phyloP scores from a whole-genome alignment of 2,113 vertebrate species.

The Proteles cristata region DNA sequence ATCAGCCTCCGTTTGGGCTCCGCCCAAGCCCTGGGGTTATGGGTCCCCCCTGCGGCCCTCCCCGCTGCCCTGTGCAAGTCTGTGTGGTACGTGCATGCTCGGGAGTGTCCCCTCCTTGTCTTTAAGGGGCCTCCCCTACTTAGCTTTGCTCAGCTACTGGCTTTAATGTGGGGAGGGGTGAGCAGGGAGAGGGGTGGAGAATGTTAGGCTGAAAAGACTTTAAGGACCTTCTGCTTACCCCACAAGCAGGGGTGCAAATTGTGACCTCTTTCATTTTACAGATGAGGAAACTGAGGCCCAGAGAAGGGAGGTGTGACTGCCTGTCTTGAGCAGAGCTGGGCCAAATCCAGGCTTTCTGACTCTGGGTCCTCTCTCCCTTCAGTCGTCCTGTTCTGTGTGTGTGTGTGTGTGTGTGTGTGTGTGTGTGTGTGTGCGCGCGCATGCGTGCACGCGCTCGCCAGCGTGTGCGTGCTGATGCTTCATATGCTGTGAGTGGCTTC shows the following conservation, averaged over 20 bases:
- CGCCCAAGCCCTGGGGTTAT: no score
- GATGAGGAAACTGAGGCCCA: not conserved
- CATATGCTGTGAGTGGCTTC: no score
- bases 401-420: accelerated
- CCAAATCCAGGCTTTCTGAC: not conserved
- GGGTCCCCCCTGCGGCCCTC: not conserved
- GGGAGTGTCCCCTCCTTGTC: accelerated
- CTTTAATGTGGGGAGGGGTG: not conserved
- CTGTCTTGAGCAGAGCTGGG: not conserved
- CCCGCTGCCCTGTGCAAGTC: not conserved
- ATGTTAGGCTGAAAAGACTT: not conserved
- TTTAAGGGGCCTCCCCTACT: not conserved
- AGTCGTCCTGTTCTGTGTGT: not conserved
- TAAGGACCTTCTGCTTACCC: not conserved
- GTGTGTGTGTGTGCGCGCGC: no score
- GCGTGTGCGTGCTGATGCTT: not conserved
- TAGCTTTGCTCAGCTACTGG: not conserved
- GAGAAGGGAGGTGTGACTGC: not conserved
- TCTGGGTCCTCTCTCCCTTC: not conserved
- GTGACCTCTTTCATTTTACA: not conserved
- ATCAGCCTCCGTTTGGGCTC: not conserved
- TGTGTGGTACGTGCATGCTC: accelerated
- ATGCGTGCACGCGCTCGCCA: no score
- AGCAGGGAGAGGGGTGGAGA: not conserved
- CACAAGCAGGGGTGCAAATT: not conserved